These are phyloP conservation scores for Pagrus major DNA, from an alignment of 2,113 vertebrate species.

Conservation along the genomic window DNA sequence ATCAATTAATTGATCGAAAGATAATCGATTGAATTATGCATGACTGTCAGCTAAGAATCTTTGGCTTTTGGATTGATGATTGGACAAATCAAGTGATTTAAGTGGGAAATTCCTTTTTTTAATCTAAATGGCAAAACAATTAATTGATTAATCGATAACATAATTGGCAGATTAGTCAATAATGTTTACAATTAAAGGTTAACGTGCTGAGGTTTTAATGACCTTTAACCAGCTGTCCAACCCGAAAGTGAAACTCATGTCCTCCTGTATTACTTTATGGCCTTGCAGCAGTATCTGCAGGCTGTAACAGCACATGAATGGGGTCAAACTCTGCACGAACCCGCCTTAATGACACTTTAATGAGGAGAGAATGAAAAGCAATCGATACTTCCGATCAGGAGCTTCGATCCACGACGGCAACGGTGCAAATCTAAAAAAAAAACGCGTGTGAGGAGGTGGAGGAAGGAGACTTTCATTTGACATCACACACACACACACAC, in stretches of 20 bases:
- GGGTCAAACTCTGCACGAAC: not conserved
- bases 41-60: not conserved
- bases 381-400: not conserved
- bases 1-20: not conserved
- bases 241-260: slow-evolving; percentile 57
- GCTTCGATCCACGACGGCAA: not conserved
- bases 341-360: not conserved
- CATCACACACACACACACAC: slow-evolving; percentile 3
- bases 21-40: not conserved
- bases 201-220: slow-evolving; percentile 26
- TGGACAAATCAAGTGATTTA: not conserved
- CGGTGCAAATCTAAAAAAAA: no score
- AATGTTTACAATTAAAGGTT: slow-evolving; percentile 1
- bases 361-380: not conserved
- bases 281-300: not conserved
- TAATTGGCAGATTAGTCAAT: not conserved
- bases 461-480: not conserved
- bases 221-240: slow-evolving; percentile 17
- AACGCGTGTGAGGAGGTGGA: not conserved
- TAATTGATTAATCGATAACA: not conserved
- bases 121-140: no score
- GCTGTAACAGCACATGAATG: not conserved
- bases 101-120: no score
- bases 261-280: not conserved
- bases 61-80: not conserved